Evolutionary conservation across 2,797 vertebrate genomes (phyloP).

Genomic region (Brotula barbata): DNA sequence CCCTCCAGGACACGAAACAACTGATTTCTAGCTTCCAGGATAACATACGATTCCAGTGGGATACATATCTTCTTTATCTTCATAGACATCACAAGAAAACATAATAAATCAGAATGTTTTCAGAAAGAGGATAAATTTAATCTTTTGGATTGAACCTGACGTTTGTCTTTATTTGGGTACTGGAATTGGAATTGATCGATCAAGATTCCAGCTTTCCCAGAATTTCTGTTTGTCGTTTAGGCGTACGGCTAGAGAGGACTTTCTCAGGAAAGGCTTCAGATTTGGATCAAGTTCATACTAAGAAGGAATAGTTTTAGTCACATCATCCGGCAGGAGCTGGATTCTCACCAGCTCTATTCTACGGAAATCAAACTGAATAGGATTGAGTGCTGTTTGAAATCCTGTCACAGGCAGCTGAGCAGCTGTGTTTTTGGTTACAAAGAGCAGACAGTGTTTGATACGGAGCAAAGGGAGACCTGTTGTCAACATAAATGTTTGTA

Average conservation of each 20-base stretch:
- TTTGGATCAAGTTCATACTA: slow-evolving; percentile 6
- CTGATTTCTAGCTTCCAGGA: neutral
- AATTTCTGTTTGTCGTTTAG: neutral
- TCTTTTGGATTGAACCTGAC: too few species aligned
- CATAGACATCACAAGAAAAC: too few species aligned
- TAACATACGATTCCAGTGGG: too few species aligned
- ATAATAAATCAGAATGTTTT: too few species aligned
- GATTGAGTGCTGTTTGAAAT: neutral
- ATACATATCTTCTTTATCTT: too few species aligned
- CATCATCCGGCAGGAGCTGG: slow-evolving; percentile 19
- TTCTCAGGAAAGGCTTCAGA: neutral
- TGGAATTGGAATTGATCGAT: too few species aligned
- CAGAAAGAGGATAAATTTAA: too few species aligned
- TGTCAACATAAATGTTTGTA: too few species aligned
- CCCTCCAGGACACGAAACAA: neutral
- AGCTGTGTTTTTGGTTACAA: slow-evolving; percentile 5
- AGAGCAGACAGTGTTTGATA: neutral
- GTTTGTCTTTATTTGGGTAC: too few species aligned
- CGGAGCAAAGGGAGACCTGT: neutral
- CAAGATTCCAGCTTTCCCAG: too few species aligned
- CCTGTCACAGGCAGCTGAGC: neutral
- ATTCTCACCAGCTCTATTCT: neutral
- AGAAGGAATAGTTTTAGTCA: slow-evolving; percentile 9
- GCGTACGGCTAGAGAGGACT: neutral
- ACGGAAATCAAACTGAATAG: slow-evolving; percentile 8